Base-by-base conservation (phyloP, 1,140 invertebrate species). In the Eriocheir sinensis region DNA sequence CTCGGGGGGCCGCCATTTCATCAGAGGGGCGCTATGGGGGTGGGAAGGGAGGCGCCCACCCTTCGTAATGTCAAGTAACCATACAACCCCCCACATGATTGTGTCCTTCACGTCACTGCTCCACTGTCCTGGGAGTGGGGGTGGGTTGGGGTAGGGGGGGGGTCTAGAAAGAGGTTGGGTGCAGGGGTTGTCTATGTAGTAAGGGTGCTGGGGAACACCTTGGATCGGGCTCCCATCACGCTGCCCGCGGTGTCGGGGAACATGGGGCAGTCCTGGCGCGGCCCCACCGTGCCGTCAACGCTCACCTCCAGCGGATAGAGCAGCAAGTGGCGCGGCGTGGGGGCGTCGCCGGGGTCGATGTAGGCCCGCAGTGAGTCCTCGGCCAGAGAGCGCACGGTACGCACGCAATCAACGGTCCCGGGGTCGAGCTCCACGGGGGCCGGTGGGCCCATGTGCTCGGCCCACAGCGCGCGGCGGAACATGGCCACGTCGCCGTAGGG, bases 171-270 rank as follows among this genome's bases (percentile, higher is more conserved):
- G 41, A 3, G 41, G 88, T 38, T 90, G 48, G 48, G 53, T 44
- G n/a, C 6, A 60, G 89, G 36, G 36, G 30, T 15, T 30, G 79
- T 48, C 95, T 85, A 96, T 27, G 96, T 96, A 48, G 96, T 96
- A 8, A 96, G 94, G 83, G 92, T 94, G 53, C 95, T 94, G 21
- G 96, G 96, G 89, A 95, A 94, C n/a, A 95, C 94, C 85, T 95
- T 95, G 40, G 96, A 95, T 34, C 94, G 44, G 6, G 92, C 95
- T 9, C 96, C 96, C 83, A 96, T 79, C 9, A 96, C 93, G 85
- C 94, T 96, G n/a, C 95, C 96, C 34, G 53, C 41, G 17, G 96
- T 95, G 79, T 96, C 96, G 32, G 95, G 96, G 91, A 96, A 95
- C 40, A 81, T 94, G 4, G 93, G 92, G 91, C 95, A 95, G 41